Conservation (phyloP, 1,140 invertebrate genomes). For the Diabrotica virgifera region DNA sequence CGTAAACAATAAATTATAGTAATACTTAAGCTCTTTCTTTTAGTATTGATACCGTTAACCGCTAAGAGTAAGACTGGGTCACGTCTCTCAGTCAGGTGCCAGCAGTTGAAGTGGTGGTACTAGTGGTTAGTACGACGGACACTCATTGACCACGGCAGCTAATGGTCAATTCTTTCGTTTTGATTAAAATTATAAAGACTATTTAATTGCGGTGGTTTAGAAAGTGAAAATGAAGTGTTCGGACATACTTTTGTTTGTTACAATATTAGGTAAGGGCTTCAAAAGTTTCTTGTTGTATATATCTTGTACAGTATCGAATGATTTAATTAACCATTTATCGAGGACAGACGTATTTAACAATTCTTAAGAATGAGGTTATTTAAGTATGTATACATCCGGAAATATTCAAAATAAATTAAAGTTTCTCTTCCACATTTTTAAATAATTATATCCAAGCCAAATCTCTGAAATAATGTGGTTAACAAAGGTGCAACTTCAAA, state of each 20-base stretch:
- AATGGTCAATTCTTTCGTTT: constrained; percentile 1
- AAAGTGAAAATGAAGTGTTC: neutral
- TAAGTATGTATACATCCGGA: neutral
- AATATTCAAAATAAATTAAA: neutral
- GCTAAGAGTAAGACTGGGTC: constrained; percentile 1
- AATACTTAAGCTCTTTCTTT: neutral
- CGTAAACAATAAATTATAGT: constrained; percentile 1
- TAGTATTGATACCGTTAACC: neutral
- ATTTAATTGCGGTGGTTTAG: neutral
- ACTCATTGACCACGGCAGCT: neutral
- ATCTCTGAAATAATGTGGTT: too few species aligned
- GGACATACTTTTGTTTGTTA: neutral
- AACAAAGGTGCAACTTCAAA: too few species aligned
- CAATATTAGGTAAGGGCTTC: neutral
- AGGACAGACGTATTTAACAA: neutral
- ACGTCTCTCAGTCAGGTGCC: constrained; percentile 1
- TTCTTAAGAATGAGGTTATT: constrained; percentile 3
- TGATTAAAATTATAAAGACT: neutral
- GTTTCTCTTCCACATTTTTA: too few species aligned
- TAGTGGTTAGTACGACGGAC: neutral
- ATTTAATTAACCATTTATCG: neutral
- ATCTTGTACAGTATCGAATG: neutral
- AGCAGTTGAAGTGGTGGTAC: neutral
- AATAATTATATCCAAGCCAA: too few species aligned
- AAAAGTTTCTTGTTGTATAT: neutral